Conservation (phyloP, 2,113 vertebrate species). For the Lycocorax pyrrhopterus region DNA sequence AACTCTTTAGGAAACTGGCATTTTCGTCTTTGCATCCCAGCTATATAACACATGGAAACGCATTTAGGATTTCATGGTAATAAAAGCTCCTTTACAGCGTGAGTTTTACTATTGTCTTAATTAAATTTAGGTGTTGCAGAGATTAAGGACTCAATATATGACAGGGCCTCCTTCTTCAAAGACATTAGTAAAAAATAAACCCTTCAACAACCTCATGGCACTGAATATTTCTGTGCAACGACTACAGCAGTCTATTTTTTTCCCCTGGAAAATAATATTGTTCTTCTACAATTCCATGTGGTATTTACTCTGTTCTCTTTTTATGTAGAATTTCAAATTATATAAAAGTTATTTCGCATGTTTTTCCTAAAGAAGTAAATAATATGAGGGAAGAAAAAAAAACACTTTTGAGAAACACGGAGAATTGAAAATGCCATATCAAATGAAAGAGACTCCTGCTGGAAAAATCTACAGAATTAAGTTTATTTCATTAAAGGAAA, state of each 20-base stretch:
- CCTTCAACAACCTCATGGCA: background rate
- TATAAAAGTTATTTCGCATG: background rate
- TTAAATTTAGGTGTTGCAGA: background rate
- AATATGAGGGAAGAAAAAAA: accelerated
- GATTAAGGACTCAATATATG: background rate
- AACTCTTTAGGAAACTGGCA: background rate
- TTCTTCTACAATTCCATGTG: background rate
- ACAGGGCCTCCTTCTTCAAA: background rate
- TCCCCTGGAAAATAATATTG: background rate
- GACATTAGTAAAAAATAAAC: background rate
- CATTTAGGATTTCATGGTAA: background rate
- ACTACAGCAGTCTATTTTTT: background rate
- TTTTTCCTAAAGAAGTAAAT: background rate
- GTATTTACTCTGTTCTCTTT: background rate
- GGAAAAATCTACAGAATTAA: background rate
- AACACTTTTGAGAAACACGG: background rate
- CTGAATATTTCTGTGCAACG: background rate
- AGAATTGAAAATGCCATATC: background rate
- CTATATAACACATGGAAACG: background rate
- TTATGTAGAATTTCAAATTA: background rate
- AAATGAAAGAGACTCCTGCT: background rate
- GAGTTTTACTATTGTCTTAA: background rate
- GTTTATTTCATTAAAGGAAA: background rate
- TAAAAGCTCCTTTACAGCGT: background rate
- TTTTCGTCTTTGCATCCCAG: background rate